Evolutionary conservation across 2,888 invertebrate genomes (phyloP), one percentile per base, ranked within the genome.

Genomic region (Miltochrista miniata): DNA sequence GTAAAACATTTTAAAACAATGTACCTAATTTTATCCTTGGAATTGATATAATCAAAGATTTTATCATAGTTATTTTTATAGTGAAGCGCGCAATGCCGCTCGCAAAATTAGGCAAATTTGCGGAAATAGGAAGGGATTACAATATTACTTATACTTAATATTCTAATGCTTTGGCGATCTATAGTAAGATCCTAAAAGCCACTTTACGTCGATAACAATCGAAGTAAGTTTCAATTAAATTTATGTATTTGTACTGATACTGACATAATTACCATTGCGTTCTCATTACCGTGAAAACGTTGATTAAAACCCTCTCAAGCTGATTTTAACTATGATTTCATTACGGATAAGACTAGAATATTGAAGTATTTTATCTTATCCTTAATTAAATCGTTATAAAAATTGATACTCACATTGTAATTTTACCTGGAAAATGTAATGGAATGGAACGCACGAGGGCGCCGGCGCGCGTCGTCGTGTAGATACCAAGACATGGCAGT

Each of bases 371-470:
- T 38, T 53, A 48, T 60, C 45, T 52, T 51, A 41, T 53, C 54
- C 50, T 49, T 39, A 14, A 38, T 4, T 34, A 3, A 33, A 45
- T 40, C 2, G 14, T 36, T 37, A 11, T 38, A 30, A 54, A 61
- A 41, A 41, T 10, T 15, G 31, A 12, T 10, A 29, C 7, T 44
- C 3, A 24, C n/a, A 15, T 24, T 35, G 24, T 4, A 38, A 14
- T 45, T 49, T 46, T 67, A 60, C 68, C 39, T 43, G 57, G 67
- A 66, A 61, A 13, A 18, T 7, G 31, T 4, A 7, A 42, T 15
- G 11, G 31, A 24, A 24, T 44, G 58, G 68, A 67, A 62, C 12
- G 31, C 4, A 14, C 9, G 11, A 45, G 13, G 49, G 31, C 45
- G 37, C 40, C 54, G 54, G 38, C 44, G 18, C 39, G 48, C 15